Percentiles rank a stretch among this genome's conserved stretches.
These are phyloP conservation scores for Cryptus armator DNA, from an alignment of 2,888 invertebrate species.

Conservation along the genomic window DNA sequence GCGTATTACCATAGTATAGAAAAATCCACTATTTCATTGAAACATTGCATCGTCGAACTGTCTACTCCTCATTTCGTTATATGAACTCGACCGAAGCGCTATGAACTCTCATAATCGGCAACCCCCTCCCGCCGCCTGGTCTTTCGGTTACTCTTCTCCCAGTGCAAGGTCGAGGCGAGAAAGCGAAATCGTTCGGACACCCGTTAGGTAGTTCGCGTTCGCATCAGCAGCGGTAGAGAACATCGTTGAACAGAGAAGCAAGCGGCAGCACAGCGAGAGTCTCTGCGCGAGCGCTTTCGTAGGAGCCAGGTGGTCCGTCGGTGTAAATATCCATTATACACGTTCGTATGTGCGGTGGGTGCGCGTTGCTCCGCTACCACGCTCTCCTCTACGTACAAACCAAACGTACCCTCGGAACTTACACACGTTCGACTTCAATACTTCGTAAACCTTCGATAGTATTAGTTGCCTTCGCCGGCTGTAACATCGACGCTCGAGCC, in stretches of 20 bases:
- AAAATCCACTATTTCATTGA: slow-evolving; percentile 30
- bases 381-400: slow-evolving; percentile 4
- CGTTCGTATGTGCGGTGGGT: slow-evolving; percentile 59
- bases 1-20: background rate
- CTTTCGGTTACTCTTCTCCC: background rate
- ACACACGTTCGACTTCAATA: background rate
- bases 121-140: background rate
- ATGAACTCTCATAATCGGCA: slow-evolving; percentile 48
- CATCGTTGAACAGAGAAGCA: slow-evolving; percentile 9
- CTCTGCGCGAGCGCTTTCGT: slow-evolving; percentile 63
- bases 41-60: slow-evolving; percentile 2
- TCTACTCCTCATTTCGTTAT: slow-evolving; percentile 63
- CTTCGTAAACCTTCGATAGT: background rate
- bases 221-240: slow-evolving; percentile 17
- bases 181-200: slow-evolving; percentile 73
- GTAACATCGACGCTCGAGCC: slow-evolving; percentile 17
- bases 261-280: slow-evolving; percentile 58
- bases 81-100: slow-evolving; percentile 30
- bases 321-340: slow-evolving; percentile 81
- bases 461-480: slow-evolving; percentile 19
- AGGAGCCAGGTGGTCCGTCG: slow-evolving; percentile 81
- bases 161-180: slow-evolving; percentile 65
- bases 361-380: slow-evolving; percentile 37
- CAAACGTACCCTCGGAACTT: background rate
- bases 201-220: slow-evolving; percentile 73